Base-by-base conservation (phyloP, 2,797 vertebrate species). In the Nannoperca obscura region DNA sequence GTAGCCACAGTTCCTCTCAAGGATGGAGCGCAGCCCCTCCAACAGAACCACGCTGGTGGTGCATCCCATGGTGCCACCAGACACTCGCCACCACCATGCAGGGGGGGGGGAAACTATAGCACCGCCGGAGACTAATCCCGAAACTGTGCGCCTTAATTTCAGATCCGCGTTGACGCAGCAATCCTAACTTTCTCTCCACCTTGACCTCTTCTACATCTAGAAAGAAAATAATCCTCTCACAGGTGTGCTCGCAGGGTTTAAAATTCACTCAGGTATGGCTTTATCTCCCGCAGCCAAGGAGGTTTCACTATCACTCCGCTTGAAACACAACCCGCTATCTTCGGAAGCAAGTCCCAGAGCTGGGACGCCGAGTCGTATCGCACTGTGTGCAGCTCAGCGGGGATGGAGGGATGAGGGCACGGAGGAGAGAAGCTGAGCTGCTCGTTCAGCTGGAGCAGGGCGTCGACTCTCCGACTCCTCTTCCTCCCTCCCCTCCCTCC, bases 1-100 rank as follows among this genome's bases (percentile, higher is more conserved):
- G 89, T 96, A 97, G 89, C 95, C 95, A 94, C 97, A 99, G 94
- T 97, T 98, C 90, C 97, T 97, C 90, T 96, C 95, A 67, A 98
- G 94, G 89, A 97, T 95, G 53, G 95, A 96, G 75, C 96, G 95
- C 88, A 99, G 95, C 82, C 97, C 96, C 94, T 97, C 95, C 92
- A 98, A 93, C 71, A 99, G 93, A 92, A 98, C 91, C 89, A 97
- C 95, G 65, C 97, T 99, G 78, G 97, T 96, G 83, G 96, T 96
- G 95, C 98, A 99, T 91, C 98, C 98, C 98, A 99, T 99, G 83
- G 90, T 94, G 88, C 84, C 87, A 64, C 81, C 84, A 84, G 84
- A 79, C 24, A 67, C 55, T 83, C 90, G 69, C 88, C 86, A 49
- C 83, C 92, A 87, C 90, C 90, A 92, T 93, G 84, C 91, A 94